Percentiles rank a stretch among this genome's conserved stretches.
Evolutionary conservation across 1,140 invertebrate species (phyloP).

Genomic region (Dolichoris vasculosae): DNA sequence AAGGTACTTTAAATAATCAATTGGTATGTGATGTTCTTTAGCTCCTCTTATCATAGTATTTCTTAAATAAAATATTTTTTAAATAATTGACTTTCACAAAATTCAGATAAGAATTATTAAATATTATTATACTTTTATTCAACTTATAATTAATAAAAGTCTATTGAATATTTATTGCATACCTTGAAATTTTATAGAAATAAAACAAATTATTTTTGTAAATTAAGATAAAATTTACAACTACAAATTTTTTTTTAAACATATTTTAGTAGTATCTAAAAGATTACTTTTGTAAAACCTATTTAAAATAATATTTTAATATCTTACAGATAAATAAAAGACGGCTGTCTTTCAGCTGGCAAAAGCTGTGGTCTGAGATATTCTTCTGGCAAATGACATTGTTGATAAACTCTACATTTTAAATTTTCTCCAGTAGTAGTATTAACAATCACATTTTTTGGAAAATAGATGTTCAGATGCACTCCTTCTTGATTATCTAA

Average conservation of each 20-base stretch:
- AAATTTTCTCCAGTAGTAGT: slow-evolving; percentile 73
- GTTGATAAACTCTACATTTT: slow-evolving; percentile 81
- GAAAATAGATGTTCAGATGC: slow-evolving; percentile 79
- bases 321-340: slow-evolving; percentile 79
- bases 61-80: slow-evolving; percentile 54
- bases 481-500: slow-evolving; percentile 88
- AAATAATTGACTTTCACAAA: not conserved
- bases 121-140: not conserved
- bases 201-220: too few species aligned
- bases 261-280: not conserved
- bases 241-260: not conserved
- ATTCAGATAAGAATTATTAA: not conserved
- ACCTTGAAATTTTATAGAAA: too few species aligned
- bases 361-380: slow-evolving; percentile 67
- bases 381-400: slow-evolving; percentile 73
- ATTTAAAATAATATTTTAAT: not conserved
- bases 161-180: too few species aligned
- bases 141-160: too few species aligned
- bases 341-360: slow-evolving; percentile 79
- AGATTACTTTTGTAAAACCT: slow-evolving; percentile 5
- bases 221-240: not conserved
- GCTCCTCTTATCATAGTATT: slow-evolving; percentile 80
- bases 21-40: slow-evolving; percentile 80
- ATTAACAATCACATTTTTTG: slow-evolving; percentile 78
- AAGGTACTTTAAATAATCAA: slow-evolving; percentile 79